phyloP scores from a whole-genome alignment of 2,888 invertebrate species.

The Epiblema foenella region DNA sequence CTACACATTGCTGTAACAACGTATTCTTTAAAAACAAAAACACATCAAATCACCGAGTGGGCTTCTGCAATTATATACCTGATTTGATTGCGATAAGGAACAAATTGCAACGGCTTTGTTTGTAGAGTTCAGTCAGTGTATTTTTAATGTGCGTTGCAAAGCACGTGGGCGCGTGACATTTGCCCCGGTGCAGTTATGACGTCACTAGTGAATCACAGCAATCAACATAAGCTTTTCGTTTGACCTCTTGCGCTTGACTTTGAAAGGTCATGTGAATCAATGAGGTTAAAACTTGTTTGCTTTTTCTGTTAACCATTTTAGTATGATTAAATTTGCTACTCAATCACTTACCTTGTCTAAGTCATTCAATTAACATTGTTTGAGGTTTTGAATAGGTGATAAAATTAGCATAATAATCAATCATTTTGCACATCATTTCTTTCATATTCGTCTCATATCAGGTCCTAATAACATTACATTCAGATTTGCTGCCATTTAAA shows the following conservation, averaged over 20 bases:
- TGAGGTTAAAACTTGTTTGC: constrained; percentile 16
- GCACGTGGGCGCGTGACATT: constrained; percentile 79
- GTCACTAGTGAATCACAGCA: constrained; percentile 65
- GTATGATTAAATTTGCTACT: constrained; percentile 16
- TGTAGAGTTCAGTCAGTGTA: neutral
- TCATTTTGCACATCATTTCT: neutral
- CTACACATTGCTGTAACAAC: constrained; percentile 56
- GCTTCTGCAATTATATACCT: neutral
- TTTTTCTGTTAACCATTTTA: constrained; percentile 12
- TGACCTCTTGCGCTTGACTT: constrained; percentile 40
- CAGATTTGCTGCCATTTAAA: no score
- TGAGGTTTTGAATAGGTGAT: neutral
- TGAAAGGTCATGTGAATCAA: constrained; percentile 32
- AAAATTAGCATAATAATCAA: neutral
- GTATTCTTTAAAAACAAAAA: neutral
- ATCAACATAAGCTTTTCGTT: constrained; percentile 38
- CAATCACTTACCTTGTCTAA: constrained; percentile 16
- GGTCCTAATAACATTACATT: no score
- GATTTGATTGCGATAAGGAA: neutral
- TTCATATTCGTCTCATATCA: no score
- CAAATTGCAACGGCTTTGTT: neutral
- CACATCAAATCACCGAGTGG: neutral
- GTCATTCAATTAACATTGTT: constrained; percentile 5
- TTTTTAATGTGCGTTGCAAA: neutral
- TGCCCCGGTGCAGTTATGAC: constrained; percentile 72